These are phyloP conservation scores for Parnassius smintheus DNA, from an alignment of 2,888 invertebrate genomes.

Conservation along the genomic window DNA sequence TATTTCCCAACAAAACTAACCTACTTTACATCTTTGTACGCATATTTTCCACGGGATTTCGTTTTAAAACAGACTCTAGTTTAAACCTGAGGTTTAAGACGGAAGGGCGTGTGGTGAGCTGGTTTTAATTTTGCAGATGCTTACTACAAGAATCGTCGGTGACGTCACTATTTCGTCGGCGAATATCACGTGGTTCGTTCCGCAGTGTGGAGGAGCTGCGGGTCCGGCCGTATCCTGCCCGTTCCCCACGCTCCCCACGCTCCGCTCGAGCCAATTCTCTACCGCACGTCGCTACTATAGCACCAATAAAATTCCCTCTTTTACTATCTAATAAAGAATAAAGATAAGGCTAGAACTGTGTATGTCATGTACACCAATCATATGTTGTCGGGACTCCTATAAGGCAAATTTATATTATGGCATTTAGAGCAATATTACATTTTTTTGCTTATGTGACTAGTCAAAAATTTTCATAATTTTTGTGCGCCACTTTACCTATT, in stretches of 20 bases:
- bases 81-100: too few species aligned
- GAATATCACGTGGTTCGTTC: slow-evolving; percentile 56
- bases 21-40: too few species aligned
- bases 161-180: slow-evolving; percentile 59
- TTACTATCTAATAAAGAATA: slow-evolving; percentile 34
- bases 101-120: neutral
- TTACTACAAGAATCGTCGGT: slow-evolving; percentile 64
- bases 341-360: neutral
- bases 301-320: slow-evolving; percentile 57
- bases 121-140: slow-evolving; percentile 47
- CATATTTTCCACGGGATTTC: too few species aligned
- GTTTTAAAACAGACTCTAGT: too few species aligned
- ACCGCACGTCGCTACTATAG: slow-evolving; percentile 48
- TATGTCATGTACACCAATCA: too few species aligned
- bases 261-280: slow-evolving; percentile 48
- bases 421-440: too few species aligned
- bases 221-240: slow-evolving; percentile 54
- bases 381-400: too few species aligned
- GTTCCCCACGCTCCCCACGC: slow-evolving; percentile 45
- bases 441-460: too few species aligned
- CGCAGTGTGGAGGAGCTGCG: slow-evolving; percentile 69
- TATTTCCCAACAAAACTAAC: too few species aligned
- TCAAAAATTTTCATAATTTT: too few species aligned
- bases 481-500: too few species aligned
- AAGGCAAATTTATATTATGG: too few species aligned